Base-by-base conservation (phyloP, 2,888 invertebrate species). In the Trilocha varians region DNA sequence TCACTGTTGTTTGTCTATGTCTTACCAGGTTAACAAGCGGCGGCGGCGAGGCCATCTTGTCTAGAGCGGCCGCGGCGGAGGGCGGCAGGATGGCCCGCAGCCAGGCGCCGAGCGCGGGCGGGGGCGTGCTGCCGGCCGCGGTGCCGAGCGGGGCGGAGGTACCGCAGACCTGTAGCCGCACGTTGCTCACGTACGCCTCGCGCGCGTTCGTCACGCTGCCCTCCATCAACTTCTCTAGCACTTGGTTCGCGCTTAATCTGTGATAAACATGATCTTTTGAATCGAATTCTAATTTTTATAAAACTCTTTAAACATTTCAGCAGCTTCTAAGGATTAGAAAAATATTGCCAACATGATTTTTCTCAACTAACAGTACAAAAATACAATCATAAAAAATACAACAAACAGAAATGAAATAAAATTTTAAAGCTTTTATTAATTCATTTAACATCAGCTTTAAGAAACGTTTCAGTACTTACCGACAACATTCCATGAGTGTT, bases 401-500 rank as follows among this genome's bases (percentile, higher is more conserved):
- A n/a, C n/a, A n/a, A n/a, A n/a, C n/a, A n/a, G n/a, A n/a, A n/a
- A n/a, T n/a, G n/a, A n/a, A n/a, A n/a, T n/a, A n/a, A n/a, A n/a
- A n/a, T n/a, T n/a, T n/a, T n/a, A n/a, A n/a, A n/a, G n/a, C n/a
- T n/a, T n/a, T n/a, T n/a, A n/a, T n/a, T n/a, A n/a, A n/a, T n/a
- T n/a, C n/a, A n/a, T n/a, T n/a, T n/a, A n/a, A n/a, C n/a, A n/a
- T n/a, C n/a, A n/a, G n/a, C n/a, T 11, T 25, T 9, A 4, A 25
- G 6, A 25, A 25, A 9, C 2, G 11, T 25, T 11, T 6, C 2
- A 25, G 8, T 34, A 62, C 66, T 65, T 50, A 90, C 84, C 90
- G 85, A 49, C 89, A 89, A 49, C 89, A 90, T 37, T 90, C 87
- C 8, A 92, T 67, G 11, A 91, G 82, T 0, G 89, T 88, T 57